phyloP scores from a whole-genome alignment of 2,797 vertebrate species.

The Emydoidea blandingii region DNA sequence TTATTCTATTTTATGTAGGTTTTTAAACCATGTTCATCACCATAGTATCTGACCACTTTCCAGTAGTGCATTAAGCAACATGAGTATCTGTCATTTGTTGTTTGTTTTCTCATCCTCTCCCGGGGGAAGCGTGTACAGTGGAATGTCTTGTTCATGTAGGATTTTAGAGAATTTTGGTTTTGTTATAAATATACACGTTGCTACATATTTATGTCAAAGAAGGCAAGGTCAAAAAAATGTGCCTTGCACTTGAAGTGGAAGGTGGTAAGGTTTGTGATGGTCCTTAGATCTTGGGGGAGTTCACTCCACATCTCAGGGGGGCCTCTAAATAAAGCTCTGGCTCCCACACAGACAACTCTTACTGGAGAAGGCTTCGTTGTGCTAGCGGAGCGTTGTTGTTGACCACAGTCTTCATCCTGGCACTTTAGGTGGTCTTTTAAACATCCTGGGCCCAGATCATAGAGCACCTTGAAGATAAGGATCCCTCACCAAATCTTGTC shows the following conservation, averaged over 20 bases:
- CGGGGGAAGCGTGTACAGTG: not conserved
- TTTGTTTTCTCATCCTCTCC: not conserved
- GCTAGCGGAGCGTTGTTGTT: not conserved
- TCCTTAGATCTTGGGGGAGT: not conserved
- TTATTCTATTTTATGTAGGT: not conserved
- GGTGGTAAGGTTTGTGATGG: not conserved
- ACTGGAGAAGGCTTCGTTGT: not conserved
- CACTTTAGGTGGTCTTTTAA: not conserved
- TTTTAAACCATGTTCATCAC: not conserved
- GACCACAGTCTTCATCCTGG: not conserved
- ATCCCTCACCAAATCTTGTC: not conserved
- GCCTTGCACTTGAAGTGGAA: not conserved
- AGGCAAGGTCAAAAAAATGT: not conserved
- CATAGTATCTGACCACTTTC: not conserved
- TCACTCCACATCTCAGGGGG: not conserved
- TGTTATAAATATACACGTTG: not conserved
- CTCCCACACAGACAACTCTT: not conserved
- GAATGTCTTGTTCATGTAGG: not conserved
- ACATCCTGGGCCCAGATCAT: not conserved
- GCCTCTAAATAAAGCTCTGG: not conserved
- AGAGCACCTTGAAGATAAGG: not conserved
- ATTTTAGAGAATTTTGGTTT: not conserved
- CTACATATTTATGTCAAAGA: not conserved
- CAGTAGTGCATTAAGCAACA: not conserved
- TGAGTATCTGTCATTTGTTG: not conserved